A percentile compares a stretch with the other conserved stretches of the same genome.
Evolutionary conservation across 2,113 vertebrate genomes (phyloP).

Genomic region (Peromyscus leucopus): DNA sequence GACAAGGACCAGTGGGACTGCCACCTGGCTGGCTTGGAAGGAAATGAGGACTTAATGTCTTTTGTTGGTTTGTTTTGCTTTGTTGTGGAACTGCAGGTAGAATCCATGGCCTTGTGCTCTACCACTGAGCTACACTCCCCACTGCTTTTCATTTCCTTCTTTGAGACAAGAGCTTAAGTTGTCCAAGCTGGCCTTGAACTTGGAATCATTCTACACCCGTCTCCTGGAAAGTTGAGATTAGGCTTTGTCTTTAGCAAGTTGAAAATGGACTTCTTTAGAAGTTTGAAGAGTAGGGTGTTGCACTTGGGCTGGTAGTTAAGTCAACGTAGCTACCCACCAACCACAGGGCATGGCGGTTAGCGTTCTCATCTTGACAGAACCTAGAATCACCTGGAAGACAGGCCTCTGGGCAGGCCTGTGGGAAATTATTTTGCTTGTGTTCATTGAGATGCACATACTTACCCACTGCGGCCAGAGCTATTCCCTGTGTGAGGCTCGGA

Average conservation of each 20-base stretch:
- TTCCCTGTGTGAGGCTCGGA: neutral
- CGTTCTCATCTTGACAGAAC: neutral
- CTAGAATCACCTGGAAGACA: neutral
- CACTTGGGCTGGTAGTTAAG: neutral
- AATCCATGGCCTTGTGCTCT: neutral
- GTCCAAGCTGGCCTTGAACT: neutral
- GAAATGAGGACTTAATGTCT: neutral
- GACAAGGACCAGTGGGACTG: neutral
- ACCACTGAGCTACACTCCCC: too few relatives aligned
- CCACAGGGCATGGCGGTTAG: neutral
- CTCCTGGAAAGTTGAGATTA: neutral
- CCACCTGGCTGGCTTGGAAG: neutral
- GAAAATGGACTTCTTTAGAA: neutral
- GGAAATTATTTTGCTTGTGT: neutral
- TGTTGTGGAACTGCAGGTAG: too few relatives aligned
- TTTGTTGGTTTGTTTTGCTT: neutral
- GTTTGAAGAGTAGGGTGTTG: neutral
- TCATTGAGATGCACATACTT: too few relatives aligned
- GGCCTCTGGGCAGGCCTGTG: neutral
- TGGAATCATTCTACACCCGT: neutral
- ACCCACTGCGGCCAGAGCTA: neutral
- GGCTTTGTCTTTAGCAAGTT: neutral
- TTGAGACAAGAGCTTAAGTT: neutral
- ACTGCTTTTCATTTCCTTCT: neutral
- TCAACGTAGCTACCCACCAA: neutral